These are phyloP conservation scores for Gymnoscopelus braueri DNA, from an alignment of 2,797 vertebrate genomes.

Conservation along the genomic window DNA sequence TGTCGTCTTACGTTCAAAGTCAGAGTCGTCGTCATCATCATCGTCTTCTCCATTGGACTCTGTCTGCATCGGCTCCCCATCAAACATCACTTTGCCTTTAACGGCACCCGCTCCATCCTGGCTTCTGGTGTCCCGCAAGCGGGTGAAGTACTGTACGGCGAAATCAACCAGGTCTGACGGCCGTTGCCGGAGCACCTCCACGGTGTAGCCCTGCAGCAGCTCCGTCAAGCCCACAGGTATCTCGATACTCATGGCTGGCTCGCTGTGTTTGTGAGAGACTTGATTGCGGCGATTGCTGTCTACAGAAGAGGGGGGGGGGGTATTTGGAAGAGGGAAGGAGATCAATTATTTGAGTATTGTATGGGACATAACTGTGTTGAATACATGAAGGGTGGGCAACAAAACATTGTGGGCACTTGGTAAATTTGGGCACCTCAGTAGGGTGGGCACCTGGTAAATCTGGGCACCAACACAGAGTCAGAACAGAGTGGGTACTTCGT, in stretches of 20 bases:
- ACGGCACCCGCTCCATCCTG: conserved; percentile 78
- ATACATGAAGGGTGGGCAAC: not conserved
- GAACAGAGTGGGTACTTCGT: too few species aligned
- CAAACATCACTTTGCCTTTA: conserved; percentile 86
- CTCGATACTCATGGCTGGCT: conserved; percentile 92
- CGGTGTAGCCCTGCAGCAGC: conserved; percentile 96
- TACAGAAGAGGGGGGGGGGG: conserved; percentile 28
- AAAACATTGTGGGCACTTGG: too few species aligned
- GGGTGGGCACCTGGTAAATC: too few species aligned
- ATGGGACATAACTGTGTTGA: not conserved
- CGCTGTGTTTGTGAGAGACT: conserved; percentile 45
- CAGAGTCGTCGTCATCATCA: conserved; percentile 87
- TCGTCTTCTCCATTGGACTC: conserved; percentile 90
- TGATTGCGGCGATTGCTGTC: conserved; percentile 47
- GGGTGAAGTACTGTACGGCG: conserved; percentile 94
- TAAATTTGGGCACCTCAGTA: too few species aligned
- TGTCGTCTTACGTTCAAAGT: conserved; percentile 89
- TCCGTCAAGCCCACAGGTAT: conserved; percentile 96
- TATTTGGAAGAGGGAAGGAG: not conserved
- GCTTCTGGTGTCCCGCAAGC: conserved; percentile 87
- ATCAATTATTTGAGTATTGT: conserved; percentile 5
- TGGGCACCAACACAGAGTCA: too few species aligned
- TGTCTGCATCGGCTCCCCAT: conserved; percentile 92
- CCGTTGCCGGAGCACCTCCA: conserved; percentile 94
- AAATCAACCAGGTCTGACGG: conserved; percentile 95